phyloP scores from a whole-genome alignment of 2,113 vertebrate genomes.

The Python bivittatus region DNA sequence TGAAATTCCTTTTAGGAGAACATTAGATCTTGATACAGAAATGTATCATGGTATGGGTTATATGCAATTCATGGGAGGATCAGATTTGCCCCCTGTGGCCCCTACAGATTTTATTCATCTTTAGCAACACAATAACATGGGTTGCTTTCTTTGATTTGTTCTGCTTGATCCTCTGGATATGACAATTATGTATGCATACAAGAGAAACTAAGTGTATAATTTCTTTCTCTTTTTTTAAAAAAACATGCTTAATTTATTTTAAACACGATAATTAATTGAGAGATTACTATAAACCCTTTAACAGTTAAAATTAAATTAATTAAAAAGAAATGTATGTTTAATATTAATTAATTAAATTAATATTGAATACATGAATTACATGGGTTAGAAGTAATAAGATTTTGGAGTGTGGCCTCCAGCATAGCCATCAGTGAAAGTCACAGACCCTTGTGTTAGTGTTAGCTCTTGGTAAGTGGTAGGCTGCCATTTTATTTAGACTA shows the following conservation, averaged over 20 bases:
- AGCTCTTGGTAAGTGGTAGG: background rate
- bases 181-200: background rate
- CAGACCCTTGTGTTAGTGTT: background rate
- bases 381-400: background rate
- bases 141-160: background rate
- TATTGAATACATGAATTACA: background rate
- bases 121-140: background rate
- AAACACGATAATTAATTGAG: background rate
- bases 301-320: background rate
- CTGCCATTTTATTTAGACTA: background rate
- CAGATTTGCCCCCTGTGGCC: background rate
- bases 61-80: background rate
- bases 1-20: background rate
- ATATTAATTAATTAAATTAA: background rate
- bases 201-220: background rate
- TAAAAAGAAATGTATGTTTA: background rate
- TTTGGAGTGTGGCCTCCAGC: background rate
- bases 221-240: background rate
- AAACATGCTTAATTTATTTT: background rate
- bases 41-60: background rate
- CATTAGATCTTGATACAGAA: background rate
- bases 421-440: background rate
- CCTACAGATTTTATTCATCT: background rate
- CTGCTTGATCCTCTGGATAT: background rate
- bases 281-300: background rate